phyloP scores from a whole-genome alignment of 2,113 vertebrate species.

The Dipodomys ordii region DNA sequence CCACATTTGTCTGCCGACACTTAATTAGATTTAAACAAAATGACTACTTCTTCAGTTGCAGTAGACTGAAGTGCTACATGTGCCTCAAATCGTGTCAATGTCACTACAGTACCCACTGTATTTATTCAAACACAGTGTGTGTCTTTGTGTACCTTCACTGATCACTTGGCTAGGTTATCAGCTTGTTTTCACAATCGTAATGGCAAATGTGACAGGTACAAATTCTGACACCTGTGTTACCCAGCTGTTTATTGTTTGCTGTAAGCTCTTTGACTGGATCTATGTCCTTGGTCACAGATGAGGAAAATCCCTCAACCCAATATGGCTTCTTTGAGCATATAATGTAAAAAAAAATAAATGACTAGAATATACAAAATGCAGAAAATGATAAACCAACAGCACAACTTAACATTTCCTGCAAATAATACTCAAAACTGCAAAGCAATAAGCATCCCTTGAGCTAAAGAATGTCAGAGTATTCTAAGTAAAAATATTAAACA shows the following conservation, averaged over 20 bases:
- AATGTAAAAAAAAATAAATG: neutral
- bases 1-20: neutral
- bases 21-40: neutral
- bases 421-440: neutral
- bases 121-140: neutral
- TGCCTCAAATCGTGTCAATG: too few species aligned
- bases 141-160: neutral
- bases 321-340: constrained; percentile 5
- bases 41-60: neutral
- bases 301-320: neutral
- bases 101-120: neutral
- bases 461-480: neutral
- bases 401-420: neutral
- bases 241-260: neutral
- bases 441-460: neutral
- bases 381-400: constrained; percentile 13
- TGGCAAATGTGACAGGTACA: neutral
- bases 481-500: constrained; percentile 1
- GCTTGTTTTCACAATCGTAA: constrained; percentile 24
- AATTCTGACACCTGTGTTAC: neutral
- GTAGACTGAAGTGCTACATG: neutral
- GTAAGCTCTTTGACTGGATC: neutral
- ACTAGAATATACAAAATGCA: neutral
- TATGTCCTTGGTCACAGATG: neutral
- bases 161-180: neutral